Percentiles rank a stretch among this genome's conserved stretches.
These are phyloP conservation scores for Actenoides hombroni DNA, from an alignment of 2,113 vertebrate genomes.

Conservation along the genomic window DNA sequence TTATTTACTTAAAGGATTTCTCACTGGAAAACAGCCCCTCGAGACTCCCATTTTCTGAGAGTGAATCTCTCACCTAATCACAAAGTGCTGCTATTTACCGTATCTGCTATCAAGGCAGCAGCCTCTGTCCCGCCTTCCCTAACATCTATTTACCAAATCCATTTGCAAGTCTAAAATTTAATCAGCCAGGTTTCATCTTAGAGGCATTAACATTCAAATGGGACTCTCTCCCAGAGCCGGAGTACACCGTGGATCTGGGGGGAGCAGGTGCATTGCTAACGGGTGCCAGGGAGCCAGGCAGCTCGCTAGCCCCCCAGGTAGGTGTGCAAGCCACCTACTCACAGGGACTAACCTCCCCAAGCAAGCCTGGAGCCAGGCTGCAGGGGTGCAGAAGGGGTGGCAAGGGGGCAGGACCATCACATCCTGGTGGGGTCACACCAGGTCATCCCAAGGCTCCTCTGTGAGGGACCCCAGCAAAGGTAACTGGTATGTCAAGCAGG, in stretches of 20 bases:
- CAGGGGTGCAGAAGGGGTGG: neutral
- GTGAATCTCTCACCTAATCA: constrained; percentile 66
- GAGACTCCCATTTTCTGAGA: constrained; percentile 48
- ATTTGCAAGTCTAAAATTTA: constrained; percentile 75
- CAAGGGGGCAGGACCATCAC: neutral
- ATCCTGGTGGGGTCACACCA: rapidly evolving
- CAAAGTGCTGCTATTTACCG: constrained; percentile 35
- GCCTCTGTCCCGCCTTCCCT: constrained; percentile 59
- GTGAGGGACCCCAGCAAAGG: neutral
- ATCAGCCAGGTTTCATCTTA: constrained; percentile 67
- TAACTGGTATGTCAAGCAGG: rapidly evolving
- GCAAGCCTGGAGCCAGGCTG: neutral
- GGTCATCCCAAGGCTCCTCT: neutral
- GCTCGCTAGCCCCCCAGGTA: neutral
- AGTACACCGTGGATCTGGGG: neutral
- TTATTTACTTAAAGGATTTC: constrained; percentile 66
- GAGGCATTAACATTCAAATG: constrained; percentile 50
- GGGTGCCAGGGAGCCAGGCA: neutral
- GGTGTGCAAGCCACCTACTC: neutral
- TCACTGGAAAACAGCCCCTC: constrained; percentile 60
- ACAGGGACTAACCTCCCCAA: too few species aligned
- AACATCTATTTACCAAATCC: constrained; percentile 54
- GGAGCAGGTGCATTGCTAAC: neutral
- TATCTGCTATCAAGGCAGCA: constrained; percentile 33
- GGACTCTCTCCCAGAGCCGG: neutral